These are phyloP conservation scores for Drosophila parthenogenetica DNA, from an alignment of 2,888 invertebrate species.

Conservation along the genomic window DNA sequence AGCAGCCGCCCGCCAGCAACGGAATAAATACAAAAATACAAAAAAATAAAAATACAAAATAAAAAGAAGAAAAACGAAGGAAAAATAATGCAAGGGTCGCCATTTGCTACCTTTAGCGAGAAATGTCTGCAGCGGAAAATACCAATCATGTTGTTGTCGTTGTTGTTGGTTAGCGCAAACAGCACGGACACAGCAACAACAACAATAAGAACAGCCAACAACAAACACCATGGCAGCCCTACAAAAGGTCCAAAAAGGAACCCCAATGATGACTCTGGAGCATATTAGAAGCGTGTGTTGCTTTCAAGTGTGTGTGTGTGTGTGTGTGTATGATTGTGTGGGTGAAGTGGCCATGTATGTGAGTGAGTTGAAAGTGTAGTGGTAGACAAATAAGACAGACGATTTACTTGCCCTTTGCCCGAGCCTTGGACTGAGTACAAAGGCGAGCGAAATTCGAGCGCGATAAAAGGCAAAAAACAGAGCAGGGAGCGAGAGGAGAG, in stretches of 20 bases:
- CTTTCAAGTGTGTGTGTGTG: constrained; percentile 7
- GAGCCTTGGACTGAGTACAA: constrained; percentile 34
- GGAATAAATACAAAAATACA: constrained; percentile 11
- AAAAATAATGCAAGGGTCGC: constrained; percentile 62
- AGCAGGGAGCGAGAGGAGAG: background rate
- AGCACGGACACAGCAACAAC: constrained; percentile 20
- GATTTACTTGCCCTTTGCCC: constrained; percentile 70
- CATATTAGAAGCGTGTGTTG: constrained; percentile 70
- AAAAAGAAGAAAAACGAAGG: constrained; percentile 23
- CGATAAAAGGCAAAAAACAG: constrained; percentile 45
- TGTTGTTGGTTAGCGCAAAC: constrained; percentile 65
- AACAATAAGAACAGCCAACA: constrained; percentile 12
- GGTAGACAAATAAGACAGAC: constrained; percentile 80
- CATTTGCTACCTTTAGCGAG: constrained; percentile 49
- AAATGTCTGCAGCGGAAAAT: constrained; percentile 80
- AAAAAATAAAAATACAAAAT: constrained; percentile 8
- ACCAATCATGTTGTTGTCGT: constrained; percentile 75
- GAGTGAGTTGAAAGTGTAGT: constrained; percentile 50
- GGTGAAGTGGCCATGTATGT: constrained; percentile 27
- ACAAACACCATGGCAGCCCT: constrained; percentile 40
- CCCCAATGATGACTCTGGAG: constrained; percentile 56
- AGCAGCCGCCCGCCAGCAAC: constrained; percentile 37
- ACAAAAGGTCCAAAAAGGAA: constrained; percentile 53
- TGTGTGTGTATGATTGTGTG: constrained; percentile 18
- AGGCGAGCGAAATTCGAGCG: constrained; percentile 69